Conservation (phyloP, 2,888 invertebrate genomes). For the Pollenia griseotomentosa region DNA sequence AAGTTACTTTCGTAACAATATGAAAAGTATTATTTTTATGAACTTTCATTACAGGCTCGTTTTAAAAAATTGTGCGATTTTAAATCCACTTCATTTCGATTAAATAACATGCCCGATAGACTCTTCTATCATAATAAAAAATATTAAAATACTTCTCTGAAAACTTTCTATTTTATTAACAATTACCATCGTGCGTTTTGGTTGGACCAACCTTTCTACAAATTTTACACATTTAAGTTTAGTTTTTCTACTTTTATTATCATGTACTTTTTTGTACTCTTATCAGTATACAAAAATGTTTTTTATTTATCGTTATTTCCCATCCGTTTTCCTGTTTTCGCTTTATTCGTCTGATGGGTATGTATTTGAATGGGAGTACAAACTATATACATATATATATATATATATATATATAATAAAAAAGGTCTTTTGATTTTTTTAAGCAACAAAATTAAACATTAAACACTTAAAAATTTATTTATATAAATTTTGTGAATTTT, state of each 20-base stretch:
- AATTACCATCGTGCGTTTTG: too few relatives aligned
- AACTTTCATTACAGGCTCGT: too few relatives aligned
- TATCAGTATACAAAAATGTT: neutral
- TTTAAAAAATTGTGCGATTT: too few relatives aligned
- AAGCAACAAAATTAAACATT: constrained; percentile 24
- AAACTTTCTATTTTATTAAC: too few relatives aligned
- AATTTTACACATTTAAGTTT: neutral
- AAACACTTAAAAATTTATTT: constrained; percentile 38
- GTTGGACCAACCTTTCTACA: too few relatives aligned
- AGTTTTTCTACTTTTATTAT: neutral
- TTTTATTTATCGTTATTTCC: constrained; percentile 31
- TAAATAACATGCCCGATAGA: too few relatives aligned
- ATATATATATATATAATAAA: neutral
- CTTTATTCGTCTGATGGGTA: constrained; percentile 1
- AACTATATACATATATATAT: too few relatives aligned
- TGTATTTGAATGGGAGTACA: neutral
- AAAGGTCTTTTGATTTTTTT: constrained; percentile 4
- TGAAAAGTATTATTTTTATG: too few relatives aligned
- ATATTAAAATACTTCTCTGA: too few relatives aligned
- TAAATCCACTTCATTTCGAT: too few relatives aligned
- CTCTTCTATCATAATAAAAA: too few relatives aligned
- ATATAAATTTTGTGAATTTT: constrained; percentile 33
- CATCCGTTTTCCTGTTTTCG: constrained; percentile 62
- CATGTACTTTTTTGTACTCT: neutral
- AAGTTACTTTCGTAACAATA: too few relatives aligned